Evolutionary conservation across 1,140 invertebrate genomes (phyloP).

Genomic region (Drosophila ercepeae): DNA sequence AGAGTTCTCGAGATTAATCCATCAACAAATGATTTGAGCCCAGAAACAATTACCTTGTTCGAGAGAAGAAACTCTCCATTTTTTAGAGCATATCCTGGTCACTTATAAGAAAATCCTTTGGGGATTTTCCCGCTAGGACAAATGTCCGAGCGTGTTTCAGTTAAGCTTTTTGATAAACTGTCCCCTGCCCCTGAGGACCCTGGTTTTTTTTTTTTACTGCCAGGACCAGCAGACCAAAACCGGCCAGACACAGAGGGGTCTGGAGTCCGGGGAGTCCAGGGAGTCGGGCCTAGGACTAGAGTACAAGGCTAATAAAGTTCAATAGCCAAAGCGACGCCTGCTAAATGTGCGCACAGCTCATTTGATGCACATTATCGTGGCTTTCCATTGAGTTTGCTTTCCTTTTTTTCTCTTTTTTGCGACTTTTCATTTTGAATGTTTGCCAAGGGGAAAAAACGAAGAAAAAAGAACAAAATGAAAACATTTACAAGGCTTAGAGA

Average conservation of each 20-base stretch:
- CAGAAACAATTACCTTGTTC: neutral
- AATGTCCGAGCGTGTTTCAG: conserved; percentile 60
- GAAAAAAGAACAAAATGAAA: conserved; percentile 54
- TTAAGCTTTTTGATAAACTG: conserved; percentile 80
- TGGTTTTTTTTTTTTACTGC: conserved; percentile 21
- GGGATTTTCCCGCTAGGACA: conserved; percentile 21
- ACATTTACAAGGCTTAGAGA: conserved; percentile 67
- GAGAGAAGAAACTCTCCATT: neutral
- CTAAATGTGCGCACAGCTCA: conserved; percentile 80
- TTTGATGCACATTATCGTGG: conserved; percentile 80
- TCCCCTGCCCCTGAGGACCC: conserved; percentile 31
- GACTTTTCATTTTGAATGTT: conserved; percentile 68
- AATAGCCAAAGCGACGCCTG: conserved; percentile 77
- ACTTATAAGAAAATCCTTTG: conserved; percentile 20
- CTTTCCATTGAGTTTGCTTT: conserved; percentile 53
- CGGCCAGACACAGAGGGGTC: conserved; percentile 20
- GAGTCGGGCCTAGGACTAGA: conserved; percentile 3
- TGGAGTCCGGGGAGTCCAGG: neutral
- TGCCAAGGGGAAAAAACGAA: conserved; percentile 45
- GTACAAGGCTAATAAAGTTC: conserved; percentile 76
- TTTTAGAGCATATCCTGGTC: conserved; percentile 25
- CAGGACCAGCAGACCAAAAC: conserved; percentile 39
- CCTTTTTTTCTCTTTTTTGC: conserved; percentile 3
- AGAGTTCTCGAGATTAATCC: too few relatives aligned
- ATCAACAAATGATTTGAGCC: too few relatives aligned